Conservation (phyloP, 2,113 vertebrate genomes). For the Hiodon tergisus region DNA sequence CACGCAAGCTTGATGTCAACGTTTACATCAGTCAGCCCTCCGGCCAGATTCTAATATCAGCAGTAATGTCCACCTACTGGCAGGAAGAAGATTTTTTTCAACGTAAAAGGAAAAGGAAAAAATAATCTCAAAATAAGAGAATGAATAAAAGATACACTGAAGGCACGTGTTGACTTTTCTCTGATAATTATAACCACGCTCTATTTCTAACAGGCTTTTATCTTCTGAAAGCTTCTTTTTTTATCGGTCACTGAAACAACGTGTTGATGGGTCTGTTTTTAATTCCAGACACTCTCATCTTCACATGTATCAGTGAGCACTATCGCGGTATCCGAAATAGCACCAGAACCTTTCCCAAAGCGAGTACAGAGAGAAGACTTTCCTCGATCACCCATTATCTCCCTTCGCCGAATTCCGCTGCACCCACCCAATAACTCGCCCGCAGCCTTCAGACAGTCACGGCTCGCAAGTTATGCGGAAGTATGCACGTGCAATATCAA, state of each 20-base stretch:
- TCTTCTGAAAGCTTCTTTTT: not conserved
- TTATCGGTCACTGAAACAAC: not conserved
- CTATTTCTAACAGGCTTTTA: not conserved
- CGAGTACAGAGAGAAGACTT: constrained; percentile 11
- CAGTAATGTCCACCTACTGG: no score
- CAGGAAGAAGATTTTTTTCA: no score
- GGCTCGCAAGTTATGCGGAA: constrained; percentile 32
- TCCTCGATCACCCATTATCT: constrained; percentile 30
- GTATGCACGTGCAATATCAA: constrained; percentile 33
- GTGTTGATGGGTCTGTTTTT: not conserved
- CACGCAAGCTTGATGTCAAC: no score
- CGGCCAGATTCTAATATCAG: no score
- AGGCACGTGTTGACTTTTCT: not conserved
- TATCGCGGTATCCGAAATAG: constrained; percentile 11
- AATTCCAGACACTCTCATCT: not conserved
- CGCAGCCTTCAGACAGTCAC: constrained; percentile 20
- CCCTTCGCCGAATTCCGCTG: constrained; percentile 23
- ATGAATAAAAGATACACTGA: no score
- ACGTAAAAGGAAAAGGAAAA: no score
- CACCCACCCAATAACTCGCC: constrained; percentile 39
- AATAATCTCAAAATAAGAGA: no score
- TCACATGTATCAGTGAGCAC: not conserved
- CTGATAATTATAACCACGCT: not conserved
- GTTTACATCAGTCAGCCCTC: no score
- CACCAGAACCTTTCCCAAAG: constrained; percentile 19